Evolutionary conservation across 2,888 invertebrate genomes (phyloP).

Genomic region (Brachypterus glaber): DNA sequence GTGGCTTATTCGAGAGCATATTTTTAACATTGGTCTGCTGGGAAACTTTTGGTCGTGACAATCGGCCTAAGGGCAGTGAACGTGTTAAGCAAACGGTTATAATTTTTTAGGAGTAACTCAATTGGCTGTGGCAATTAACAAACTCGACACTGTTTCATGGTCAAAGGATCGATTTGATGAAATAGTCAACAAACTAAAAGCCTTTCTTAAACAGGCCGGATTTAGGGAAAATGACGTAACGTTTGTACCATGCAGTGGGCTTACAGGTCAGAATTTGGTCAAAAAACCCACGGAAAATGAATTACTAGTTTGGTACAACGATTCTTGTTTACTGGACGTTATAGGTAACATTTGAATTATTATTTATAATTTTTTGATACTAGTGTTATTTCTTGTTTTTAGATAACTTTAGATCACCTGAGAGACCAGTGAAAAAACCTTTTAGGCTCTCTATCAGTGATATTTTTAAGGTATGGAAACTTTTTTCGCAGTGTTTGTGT

Average conservation of each 20-base stretch:
- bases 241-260: constrained; percentile 91
- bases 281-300: constrained; percentile 55
- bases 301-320: constrained; percentile 68
- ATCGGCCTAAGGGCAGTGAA: too few species aligned
- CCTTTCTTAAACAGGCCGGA: constrained; percentile 83
- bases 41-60: too few species aligned
- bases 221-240: constrained; percentile 79
- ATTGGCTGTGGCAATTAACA: constrained; percentile 91
- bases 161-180: constrained; percentile 82
- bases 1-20: too few species aligned
- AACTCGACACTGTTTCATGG: constrained; percentile 95
- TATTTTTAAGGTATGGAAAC: constrained; percentile 78
- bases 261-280: constrained; percentile 89
- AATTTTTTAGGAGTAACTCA: constrained; percentile 68
- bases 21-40: too few species aligned
- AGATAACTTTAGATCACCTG: constrained; percentile 77
- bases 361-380: neutral
- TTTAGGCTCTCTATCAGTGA: constrained; percentile 90
- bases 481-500: too few species aligned
- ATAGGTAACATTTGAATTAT: constrained; percentile 50
- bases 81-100: too few species aligned
- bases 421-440: constrained; percentile 78
- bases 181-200: constrained; percentile 70
- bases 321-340: constrained; percentile 73
- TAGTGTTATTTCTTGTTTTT: neutral